Base-by-base conservation (phyloP, 53 echinoderm and acorn worm genomes). In the Echinarachnius parma region DNA sequence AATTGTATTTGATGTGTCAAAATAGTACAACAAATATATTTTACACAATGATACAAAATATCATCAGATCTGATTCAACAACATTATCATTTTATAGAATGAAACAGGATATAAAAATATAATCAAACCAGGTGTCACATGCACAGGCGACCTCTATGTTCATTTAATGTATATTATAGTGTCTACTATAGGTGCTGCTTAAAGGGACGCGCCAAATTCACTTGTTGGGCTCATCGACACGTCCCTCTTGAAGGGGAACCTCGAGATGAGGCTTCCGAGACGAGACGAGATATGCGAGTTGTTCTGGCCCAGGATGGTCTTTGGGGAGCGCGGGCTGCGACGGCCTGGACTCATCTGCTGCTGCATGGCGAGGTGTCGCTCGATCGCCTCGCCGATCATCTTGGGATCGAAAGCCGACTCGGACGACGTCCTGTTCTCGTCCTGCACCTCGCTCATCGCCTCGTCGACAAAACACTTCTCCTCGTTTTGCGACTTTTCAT, bases 321-420 rank as follows among this genome's bases (percentile, higher is more conserved):
- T 86, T 36, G 84, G 83, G 31, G 87, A 87, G 19, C 81, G 87
- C 14, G 92, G 86, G 47, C 87, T 87, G 15, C 76, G 75, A 19
- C 66, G 75, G 20, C 69, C 48, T 4, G 82, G 54, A 27, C 35
- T 61, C 2, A 52, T 31, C 70, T 68, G 69, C 57, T 78, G 69
- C 2, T 87, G 84, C 53, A 89, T 66, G 14, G 89, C 74, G 20
- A 93, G 81, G 52, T 86, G 89, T 30, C 93, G 61, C 80, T 95
- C 96, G 39, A 95, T 95, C 0, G 96, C 96, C 78, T 95, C 87
- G 20, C 96, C 96, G 39, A 95, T 77, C 7, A 91, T 79, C 68
- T 91, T 83, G 0, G 96, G 87, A 34, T 95, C 96, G 49, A 95
- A 83, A 20, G 61, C 83, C n/a, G 69, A 75, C 20, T 80, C 89